Percentiles rank a stretch among this genome's conserved stretches.
phyloP scores from a whole-genome alignment of 2,888 invertebrate species.

The Troides helena region DNA sequence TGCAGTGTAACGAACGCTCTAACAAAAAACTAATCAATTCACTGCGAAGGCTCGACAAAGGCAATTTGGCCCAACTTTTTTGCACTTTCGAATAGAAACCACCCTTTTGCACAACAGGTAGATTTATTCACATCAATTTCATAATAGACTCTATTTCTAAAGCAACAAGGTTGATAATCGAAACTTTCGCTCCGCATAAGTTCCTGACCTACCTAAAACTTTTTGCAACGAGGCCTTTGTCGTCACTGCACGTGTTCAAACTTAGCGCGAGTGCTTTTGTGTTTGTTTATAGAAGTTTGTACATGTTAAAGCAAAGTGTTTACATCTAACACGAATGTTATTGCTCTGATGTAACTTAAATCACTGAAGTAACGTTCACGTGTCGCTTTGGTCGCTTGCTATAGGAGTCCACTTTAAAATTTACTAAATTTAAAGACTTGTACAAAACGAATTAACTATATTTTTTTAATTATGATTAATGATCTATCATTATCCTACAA shows the following conservation, averaged over 20 bases:
- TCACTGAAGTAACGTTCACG: not conserved
- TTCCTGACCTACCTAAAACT: constrained; percentile 32
- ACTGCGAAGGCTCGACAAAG: constrained; percentile 26
- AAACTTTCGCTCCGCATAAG: not conserved
- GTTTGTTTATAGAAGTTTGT: constrained; percentile 26
- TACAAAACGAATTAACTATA: no score
- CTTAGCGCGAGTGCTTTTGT: constrained; percentile 33
- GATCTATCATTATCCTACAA: no score
- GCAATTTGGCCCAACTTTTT: constrained; percentile 30
- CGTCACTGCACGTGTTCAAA: constrained; percentile 33
- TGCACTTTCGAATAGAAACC: constrained; percentile 28
- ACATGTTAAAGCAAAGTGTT: constrained; percentile 18
- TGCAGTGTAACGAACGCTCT: constrained; percentile 14
- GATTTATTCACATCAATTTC: not conserved
- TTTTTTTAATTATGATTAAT: no score
- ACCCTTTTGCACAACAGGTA: constrained; percentile 37
- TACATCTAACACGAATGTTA: not conserved
- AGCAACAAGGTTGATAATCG: constrained; percentile 6
- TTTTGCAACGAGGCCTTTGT: constrained; percentile 33
- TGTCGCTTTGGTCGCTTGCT: not conserved
- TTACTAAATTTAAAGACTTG: not conserved
- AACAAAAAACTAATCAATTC: constrained; percentile 31
- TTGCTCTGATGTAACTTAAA: not conserved
- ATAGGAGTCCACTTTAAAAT: not conserved
- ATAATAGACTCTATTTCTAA: constrained; percentile 5